Base-by-base conservation (phyloP, 2,888 invertebrate genomes). In the Halictus ligatus region DNA sequence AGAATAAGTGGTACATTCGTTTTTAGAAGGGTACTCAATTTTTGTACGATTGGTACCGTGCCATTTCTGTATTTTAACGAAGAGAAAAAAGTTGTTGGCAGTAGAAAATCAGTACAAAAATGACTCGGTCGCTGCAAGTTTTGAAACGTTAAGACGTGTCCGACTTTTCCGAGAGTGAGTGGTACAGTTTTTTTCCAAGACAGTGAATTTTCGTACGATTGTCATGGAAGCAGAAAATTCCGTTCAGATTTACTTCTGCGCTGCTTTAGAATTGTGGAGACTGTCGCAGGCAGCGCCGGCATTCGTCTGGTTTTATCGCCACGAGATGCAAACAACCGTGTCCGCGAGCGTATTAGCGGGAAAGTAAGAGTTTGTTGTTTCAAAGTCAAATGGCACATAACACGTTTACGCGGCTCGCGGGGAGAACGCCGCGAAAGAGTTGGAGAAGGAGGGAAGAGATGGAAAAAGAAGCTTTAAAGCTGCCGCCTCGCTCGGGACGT, bases 371-470 rank as follows among this genome's bases (percentile, higher is more conserved):
- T 64, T 76, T 48, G 67, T n/a, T 25, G 77, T 69, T 48, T 35
- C 64, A 46, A 69, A 50, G 67, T 69, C 35, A 35, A 50, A 77
- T 15, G 69, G 69, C 29, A n/a, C 48, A 29, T 77, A 69, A 77
- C 69, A 21, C 67, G 67, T 48, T 77, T 77, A 69, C n/a, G 67
- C 64, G 67, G 76, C 46, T 71, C 43, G 76, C 35, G 0, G 67
- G 21, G 46, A 35, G n/a, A 40, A 67, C 48, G 46, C 18, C 2
- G 29, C 50, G 50, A 29, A 46, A 50, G 77, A 78, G 50, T 67
- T 18, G 77, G 48, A 13, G 35, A 77, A 29, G 60, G 13, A 46
- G 29, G 21, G 48, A 64, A 48, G 15, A 50, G 25, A 6, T 35
- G 35, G 29, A 25, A 48, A 35, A 46, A 48, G 60, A 21, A 29